These are phyloP conservation scores for Graphium colonna DNA, from an alignment of 2,888 invertebrate species.

Conservation along the genomic window DNA sequence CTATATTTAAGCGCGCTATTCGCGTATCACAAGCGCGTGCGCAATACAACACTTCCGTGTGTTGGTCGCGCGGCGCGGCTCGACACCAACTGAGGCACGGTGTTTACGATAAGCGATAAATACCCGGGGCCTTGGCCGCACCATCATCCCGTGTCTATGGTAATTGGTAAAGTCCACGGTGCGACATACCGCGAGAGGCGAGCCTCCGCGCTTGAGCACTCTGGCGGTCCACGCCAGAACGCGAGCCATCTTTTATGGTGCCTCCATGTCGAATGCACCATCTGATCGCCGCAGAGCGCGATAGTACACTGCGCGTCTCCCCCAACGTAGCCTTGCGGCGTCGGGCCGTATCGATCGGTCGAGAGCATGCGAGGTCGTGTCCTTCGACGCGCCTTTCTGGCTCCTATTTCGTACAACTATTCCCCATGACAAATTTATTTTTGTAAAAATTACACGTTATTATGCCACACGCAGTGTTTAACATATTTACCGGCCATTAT, in stretches of 20 bases:
- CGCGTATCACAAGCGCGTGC: conserved; percentile 64
- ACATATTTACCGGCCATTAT: too few species aligned
- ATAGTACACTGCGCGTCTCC: conserved; percentile 62
- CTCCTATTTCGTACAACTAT: conserved; percentile 33
- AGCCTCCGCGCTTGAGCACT: conserved; percentile 71
- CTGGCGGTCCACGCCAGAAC: conserved; percentile 67
- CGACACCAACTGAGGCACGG: conserved; percentile 70
- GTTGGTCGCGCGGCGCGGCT: conserved; percentile 70
- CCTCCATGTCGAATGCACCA: conserved; percentile 31
- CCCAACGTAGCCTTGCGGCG: conserved; percentile 46
- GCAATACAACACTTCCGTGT: conserved; percentile 30
- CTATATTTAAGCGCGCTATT: conserved; percentile 78
- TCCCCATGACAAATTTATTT: conserved; percentile 1
- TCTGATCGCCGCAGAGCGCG: conserved; percentile 64
- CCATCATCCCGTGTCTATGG: background rate
- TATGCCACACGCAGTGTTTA: too few species aligned
- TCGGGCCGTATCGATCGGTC: conserved; percentile 68
- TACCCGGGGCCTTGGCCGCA: conserved; percentile 10
- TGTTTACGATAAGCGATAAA: conserved; percentile 61
- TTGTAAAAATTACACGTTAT: too few species aligned
- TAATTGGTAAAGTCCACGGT: conserved; percentile 9
- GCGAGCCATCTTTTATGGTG: conserved; percentile 52
- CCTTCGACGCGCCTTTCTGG: conserved; percentile 76
- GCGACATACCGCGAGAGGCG: conserved; percentile 75
- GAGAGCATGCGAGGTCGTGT: conserved; percentile 73